A percentile compares a stretch with the other conserved stretches of the same genome.
These are phyloP conservation scores for Melitaea cinxia DNA, from an alignment of 1,140 invertebrate genomes.

Conservation along the genomic window DNA sequence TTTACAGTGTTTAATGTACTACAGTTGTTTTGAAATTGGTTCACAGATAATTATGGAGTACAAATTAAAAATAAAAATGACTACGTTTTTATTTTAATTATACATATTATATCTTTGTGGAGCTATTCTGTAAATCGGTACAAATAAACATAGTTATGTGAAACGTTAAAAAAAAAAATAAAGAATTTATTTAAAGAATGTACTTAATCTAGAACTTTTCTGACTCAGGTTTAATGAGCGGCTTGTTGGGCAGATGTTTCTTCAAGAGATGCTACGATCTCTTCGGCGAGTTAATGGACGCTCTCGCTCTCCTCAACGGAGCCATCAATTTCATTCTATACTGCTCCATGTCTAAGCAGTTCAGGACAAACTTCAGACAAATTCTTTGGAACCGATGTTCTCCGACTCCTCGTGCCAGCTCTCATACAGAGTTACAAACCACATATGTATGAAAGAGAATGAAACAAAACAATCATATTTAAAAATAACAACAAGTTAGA, in stretches of 20 bases:
- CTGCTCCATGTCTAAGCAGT: conserved; percentile 96
- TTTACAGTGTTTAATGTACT: neutral
- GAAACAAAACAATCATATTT: neutral
- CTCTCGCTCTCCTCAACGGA: conserved; percentile 94
- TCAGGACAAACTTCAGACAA: conserved; percentile 90
- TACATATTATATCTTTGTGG: no score
- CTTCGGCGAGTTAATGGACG: conserved; percentile 95
- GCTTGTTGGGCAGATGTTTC: conserved; percentile 87
- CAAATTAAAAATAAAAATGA: no score
- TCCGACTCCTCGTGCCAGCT: conserved; percentile 50
- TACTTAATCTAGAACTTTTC: neutral
- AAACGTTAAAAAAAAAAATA: no score
- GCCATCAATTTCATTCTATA: conserved; percentile 97
- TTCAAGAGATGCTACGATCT: conserved; percentile 88
- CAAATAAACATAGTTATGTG: no score
- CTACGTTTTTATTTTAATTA: no score
- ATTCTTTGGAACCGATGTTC: conserved; percentile 58
- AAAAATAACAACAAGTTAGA: neutral
- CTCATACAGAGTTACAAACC: conserved; percentile 70
- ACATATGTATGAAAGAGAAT: conserved; percentile 60
- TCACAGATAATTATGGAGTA: neutral
- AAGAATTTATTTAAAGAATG: no score
- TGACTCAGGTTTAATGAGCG: conserved; percentile 85
- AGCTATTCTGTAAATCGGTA: no score
- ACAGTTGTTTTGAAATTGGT: neutral